These are phyloP conservation scores for Tautogolabrus adspersus DNA, from an alignment of 2,113 vertebrate species.

Conservation along the genomic window DNA sequence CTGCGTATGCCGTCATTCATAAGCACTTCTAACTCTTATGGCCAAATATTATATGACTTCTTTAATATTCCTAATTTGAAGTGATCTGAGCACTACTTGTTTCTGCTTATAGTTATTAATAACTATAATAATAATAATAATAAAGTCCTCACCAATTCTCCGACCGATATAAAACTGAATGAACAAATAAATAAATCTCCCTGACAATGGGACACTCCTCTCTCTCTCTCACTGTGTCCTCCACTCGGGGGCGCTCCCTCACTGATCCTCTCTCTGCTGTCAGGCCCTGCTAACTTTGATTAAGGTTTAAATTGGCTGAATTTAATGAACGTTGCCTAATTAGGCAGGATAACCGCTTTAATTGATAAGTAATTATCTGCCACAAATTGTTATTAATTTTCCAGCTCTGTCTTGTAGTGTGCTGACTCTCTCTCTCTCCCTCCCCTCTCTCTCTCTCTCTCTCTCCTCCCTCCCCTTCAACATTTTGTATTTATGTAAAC, in stretches of 20 bases:
- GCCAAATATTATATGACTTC: no score
- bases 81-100: neutral
- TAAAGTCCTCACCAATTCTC: no score
- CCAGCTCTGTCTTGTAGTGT: slow-evolving; percentile 64
- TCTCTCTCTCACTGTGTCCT: neutral
- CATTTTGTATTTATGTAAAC: slow-evolving; percentile 82
- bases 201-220: neutral
- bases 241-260: slow-evolving; percentile 86
- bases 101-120: neutral
- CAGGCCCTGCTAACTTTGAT: slow-evolving; percentile 90
- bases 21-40: no score
- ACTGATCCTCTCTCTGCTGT: slow-evolving; percentile 61
- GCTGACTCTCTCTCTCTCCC: slow-evolving; percentile 34
- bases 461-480: slow-evolving; percentile 41
- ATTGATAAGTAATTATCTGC: slow-evolving; percentile 86
- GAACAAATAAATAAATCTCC: no score
- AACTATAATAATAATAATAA: no score
- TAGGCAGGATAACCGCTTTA: slow-evolving; percentile 96
- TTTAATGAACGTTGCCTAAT: slow-evolving; percentile 95
- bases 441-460: neutral
- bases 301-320: slow-evolving; percentile 96
- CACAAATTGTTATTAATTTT: slow-evolving; percentile 82
- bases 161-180: no score
- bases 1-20: no score
- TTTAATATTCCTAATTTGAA: neutral